Evolutionary conservation across 2,888 invertebrate species (phyloP), one percentile per base, ranked within the genome.

Genomic region (Bellardia bayeri): DNA sequence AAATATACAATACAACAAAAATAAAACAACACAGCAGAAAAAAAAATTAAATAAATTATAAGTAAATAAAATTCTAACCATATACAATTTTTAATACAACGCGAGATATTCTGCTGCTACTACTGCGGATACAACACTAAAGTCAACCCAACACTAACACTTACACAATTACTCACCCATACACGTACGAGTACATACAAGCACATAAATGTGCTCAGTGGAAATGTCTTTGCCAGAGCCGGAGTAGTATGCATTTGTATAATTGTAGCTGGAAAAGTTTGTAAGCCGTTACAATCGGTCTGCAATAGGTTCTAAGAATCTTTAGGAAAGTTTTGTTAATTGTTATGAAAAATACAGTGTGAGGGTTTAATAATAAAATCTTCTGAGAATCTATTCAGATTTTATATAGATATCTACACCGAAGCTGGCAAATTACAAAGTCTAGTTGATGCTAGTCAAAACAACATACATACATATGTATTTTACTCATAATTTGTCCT

Each of bases 31-130:
- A 37, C 4, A 37, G 6, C 37, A 37, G 5, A 51, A 51, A 33
- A n/a, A 51, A 51, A 54, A 49, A 68, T 4, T 45, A 76, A 49
- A 75, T 64, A 79, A 56, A 82, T 80, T 80, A 81, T 81, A 82
- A 85, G 78, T 87, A 87, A 85, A 85, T 87, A 85, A 85, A 79
- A 79, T 87, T 87, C 82, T 84, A 84, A 82, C 61, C 75, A 66
- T 82, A 72, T 69, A 71, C 54, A 69, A 82, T 68, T 56, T 68
- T 61, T 66, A 54, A 66, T 75, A 61, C 66, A 82, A 8, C 11
- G 30, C 16, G 33, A 58, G 61, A 76, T 63, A 69, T 37, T 68
- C 74, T 33, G n/a, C 64, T 61, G 54, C 64, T 40, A 40, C 40
- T 23, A 51, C 66, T 16, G 45, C 56, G n/a, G 45, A 14, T 58